Evolutionary conservation across 2,113 vertebrate genomes (phyloP).

Genomic region (Sula dactylatra): DNA sequence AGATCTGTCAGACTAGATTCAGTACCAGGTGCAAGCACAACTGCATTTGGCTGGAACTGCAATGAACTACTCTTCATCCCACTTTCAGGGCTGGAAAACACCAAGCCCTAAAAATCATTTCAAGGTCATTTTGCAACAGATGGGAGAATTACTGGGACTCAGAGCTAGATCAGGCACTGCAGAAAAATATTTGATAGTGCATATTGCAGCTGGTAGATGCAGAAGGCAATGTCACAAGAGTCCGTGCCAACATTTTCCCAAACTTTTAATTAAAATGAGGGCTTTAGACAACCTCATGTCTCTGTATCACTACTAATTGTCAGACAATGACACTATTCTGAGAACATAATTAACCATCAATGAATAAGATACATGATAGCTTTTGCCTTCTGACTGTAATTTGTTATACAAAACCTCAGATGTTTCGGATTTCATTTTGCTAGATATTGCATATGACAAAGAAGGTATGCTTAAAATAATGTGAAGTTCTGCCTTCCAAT

Average conservation of each 20-base stretch:
- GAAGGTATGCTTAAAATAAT: neutral
- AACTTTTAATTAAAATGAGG: slow-evolving; percentile 61
- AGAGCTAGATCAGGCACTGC: slow-evolving; percentile 25
- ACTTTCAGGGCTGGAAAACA: neutral
- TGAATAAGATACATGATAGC: neutral
- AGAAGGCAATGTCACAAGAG: slow-evolving; percentile 12
- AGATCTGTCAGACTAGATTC: neutral
- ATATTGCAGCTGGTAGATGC: slow-evolving; percentile 38
- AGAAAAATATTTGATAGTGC: slow-evolving; percentile 19
- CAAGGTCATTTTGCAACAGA: slow-evolving; percentile 57
- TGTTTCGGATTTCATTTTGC: neutral
- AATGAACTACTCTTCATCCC: neutral
- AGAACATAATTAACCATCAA: slow-evolving; percentile 24
- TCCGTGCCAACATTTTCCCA: slow-evolving; percentile 2
- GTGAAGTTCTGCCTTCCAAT: neutral
- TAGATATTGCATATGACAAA: neutral
- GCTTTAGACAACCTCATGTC: slow-evolving; percentile 11
- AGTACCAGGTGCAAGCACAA: slow-evolving; percentile 27
- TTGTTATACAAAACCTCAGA: neutral
- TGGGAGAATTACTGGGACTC: slow-evolving; percentile 43
- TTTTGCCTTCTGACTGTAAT: neutral
- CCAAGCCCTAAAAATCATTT: slow-evolving; percentile 29
- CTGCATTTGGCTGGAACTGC: neutral
- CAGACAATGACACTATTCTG: neutral
- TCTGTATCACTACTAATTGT: neutral